Evolutionary conservation across 1,140 invertebrate genomes (phyloP), one percentile per base, ranked within the genome.

Genomic region (Eriocheir sinensis): DNA sequence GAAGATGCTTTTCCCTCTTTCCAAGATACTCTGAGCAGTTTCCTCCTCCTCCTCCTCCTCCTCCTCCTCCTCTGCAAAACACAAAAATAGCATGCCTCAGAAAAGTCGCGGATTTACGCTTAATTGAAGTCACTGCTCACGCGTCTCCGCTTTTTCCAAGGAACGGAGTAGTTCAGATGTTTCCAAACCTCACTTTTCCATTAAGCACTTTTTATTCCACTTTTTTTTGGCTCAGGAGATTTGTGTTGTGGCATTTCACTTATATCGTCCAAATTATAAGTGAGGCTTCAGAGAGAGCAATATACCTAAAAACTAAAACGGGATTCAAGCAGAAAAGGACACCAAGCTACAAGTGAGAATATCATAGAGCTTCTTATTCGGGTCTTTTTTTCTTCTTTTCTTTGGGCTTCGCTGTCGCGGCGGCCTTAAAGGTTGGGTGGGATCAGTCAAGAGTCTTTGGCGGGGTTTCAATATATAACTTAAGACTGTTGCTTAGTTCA

Each of bases 291-390:
- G 60, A 72, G 60, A 72, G 60, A 72, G 21, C 21, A n/a, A 4
- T 8, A 6, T 0, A 72, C 27, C 60, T 72, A 72, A 72, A n/a
- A 72, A 72, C 60, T 72, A 72, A 72, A n/a, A 72, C 60, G 27
- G 12, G 60, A 72, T 72, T 72, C 21, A 21, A n/a, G 60, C 60
- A n/a, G 27, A 72, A 72, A 72, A 72, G 27, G 60, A 72, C 60
- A 72, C n/a, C 60, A 72, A 72, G 60, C 60, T 72, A 72, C 60
- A 72, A n/a, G 60, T 72, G 60, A 21, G 21, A 72, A 72, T 72
- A 1, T 72, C 60, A 72, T n/a, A 72, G 60, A n/a, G 60, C 60
- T n/a, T n/a, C n/a, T n/a, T n/a, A n/a, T n/a, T n/a, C n/a, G n/a
- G n/a, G n/a, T n/a, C n/a, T n/a, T n/a, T n/a, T n/a, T n/a, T n/a